Percentiles rank a stretch among this genome's conserved stretches.
Conservation (phyloP, 2,888 invertebrate species). For the Pammene fasciana region DNA sequence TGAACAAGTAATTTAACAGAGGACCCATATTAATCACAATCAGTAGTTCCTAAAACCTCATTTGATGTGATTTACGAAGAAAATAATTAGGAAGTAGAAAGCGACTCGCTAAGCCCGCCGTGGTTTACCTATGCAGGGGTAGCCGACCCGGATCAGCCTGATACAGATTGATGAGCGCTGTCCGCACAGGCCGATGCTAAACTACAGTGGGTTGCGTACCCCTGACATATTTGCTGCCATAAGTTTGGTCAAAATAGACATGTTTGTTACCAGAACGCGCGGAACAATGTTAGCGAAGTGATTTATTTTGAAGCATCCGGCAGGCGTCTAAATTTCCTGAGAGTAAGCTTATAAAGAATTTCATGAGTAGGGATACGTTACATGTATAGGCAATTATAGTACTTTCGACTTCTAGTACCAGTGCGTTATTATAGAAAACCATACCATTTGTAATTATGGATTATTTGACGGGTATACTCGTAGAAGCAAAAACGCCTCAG, state of each 20-base stretch:
- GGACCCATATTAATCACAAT: too few species aligned
- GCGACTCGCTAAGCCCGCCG: constrained; percentile 25
- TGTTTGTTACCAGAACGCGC: constrained; percentile 30
- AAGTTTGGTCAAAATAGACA: constrained; percentile 38
- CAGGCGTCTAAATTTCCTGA: background rate
- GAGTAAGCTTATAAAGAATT: background rate
- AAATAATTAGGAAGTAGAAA: constrained; percentile 37
- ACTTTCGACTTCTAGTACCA: too few species aligned
- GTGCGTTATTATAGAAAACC: too few species aligned
- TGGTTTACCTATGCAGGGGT: constrained; percentile 42
- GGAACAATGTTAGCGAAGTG: constrained; percentile 8
- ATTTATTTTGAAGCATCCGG: constrained; percentile 21
- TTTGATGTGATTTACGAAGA: constrained; percentile 19
- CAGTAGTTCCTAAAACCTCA: too few species aligned
- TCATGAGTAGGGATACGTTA: background rate
- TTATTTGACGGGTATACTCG: too few species aligned
- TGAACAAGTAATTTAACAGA: too few species aligned
- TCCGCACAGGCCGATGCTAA: constrained; percentile 40
- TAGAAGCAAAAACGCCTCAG: too few species aligned
- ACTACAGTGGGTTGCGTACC: constrained; percentile 38
- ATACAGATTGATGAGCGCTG: constrained; percentile 63
- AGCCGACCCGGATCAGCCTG: constrained; percentile 53
- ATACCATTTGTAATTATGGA: too few species aligned
- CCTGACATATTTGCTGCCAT: constrained; percentile 39
- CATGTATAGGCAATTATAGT: background rate